Base-by-base conservation (phyloP, 2,888 invertebrate genomes). In the Calephelis perditalis region DNA sequence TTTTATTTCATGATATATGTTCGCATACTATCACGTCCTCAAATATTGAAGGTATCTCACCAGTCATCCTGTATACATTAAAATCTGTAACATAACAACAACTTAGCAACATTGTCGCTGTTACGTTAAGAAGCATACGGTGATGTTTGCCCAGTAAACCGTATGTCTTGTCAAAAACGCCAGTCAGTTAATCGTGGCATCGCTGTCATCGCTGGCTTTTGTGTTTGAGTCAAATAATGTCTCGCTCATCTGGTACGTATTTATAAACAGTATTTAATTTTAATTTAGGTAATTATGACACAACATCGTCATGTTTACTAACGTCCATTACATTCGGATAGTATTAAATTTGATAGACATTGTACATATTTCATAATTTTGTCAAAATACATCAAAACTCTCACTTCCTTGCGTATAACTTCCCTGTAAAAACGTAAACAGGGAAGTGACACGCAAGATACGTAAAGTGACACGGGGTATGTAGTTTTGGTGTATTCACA, bases 241-340 rank as follows among this genome's bases (percentile, higher is more conserved):
- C 44, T 44, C 44, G 11, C 7, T 44, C 44, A 44, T 44, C 44
- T 9, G 44, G 10, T 45, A 45, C 45, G 45, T n/a, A 45, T 45
- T 15, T 15, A 47, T n/a, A 46, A 46, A 46, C 3, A 47, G 15
- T 3, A 15, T 15, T 8, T 47, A 8, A 8, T 47, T 47, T 15
- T 3, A 8, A 47, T 8, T 15, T 47, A 15, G 8, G 12, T 46
- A 15, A 47, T 2, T 47, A 12, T 7, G 47, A 47, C 9, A 15
- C 47, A 72, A 44, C 11, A 7, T 44, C 11, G 44, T 44, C 11
- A 44, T 10, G 44, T 44, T 44, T 11, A 11, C 44, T 44, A 11
- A 10, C 45, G 11, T 45, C 45, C 45, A 45, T 45, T 45, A 45
- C n/a, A n/a, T n/a, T 45, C 45, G n/a, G 44, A 44, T 44, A 44